Base-by-base conservation (phyloP, 1,140 invertebrate genomes). In the Drosophila santomea region DNA sequence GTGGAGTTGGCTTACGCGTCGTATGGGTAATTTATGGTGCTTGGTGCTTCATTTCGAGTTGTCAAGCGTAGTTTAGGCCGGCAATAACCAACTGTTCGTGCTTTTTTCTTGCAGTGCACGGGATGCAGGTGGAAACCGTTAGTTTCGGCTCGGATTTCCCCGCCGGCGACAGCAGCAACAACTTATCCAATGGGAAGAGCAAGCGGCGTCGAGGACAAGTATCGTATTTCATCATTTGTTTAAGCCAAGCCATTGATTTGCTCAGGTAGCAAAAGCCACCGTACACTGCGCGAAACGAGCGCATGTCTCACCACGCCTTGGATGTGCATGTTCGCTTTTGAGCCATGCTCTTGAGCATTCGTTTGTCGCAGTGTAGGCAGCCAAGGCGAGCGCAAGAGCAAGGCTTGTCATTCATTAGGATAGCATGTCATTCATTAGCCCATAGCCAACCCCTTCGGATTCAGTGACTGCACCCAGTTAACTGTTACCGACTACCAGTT, bases 151-250 rank as follows among this genome's bases (percentile, higher is more conserved):
- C 38, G 36, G 39, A 41, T 80, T 85, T 62, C 73, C 35, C 20
- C 68, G 62, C 56, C 55, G 54, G 41, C 54, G 56, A 4, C 36
- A 58, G 28, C 28, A 52, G 7, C 50, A 47, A 36, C 14, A 52
- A 50, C 61, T 51, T 58, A 20, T 36, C 43, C 72, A 64, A 45
- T 61, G 47, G 55, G 28, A 28, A 28, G 55, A 47, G 41, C 23
- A 6, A 47, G 39, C 23, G 38, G 11, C 44, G 54, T 32, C 44
- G 83, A 60, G 51, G 57, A 66, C 79, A 73, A 61, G 59, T 83
- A 86, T 86, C 60, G 50, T 55, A 83, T 88, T 88, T 88, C 83
- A 83, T 89, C 79, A 77, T 80, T 86, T 89, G 62, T 63, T 71
- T 32, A 39, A 77, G 73, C 38, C 60, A 60, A 78, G 75, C 80